Conservation (phyloP, 2,797 vertebrate genomes). For the Stomatorhinus walkeri region DNA sequence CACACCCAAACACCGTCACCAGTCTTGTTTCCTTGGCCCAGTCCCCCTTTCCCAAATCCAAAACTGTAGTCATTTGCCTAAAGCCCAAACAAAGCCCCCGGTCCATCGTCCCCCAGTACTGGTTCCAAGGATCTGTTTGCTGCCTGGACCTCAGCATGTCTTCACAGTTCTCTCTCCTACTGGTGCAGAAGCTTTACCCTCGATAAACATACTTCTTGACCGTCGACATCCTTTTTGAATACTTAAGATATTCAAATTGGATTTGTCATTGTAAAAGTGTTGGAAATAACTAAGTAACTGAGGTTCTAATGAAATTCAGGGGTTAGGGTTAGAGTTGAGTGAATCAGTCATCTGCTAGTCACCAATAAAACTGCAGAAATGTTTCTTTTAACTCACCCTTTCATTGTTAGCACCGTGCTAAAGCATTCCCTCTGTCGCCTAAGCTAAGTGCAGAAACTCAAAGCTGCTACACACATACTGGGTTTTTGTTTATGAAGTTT, state of each 20-base stretch:
- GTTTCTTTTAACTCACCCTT: neutral
- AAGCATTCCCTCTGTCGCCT: neutral
- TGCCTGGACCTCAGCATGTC: neutral
- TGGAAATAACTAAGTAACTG: neutral
- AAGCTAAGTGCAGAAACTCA: neutral
- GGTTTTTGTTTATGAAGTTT: neutral
- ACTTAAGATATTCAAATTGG: neutral
- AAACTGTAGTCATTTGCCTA: neutral
- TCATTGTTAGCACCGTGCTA: neutral
- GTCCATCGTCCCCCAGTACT: too few species aligned
- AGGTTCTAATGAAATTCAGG: neutral
- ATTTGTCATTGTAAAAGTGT: neutral
- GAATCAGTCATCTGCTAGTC: neutral
- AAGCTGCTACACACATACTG: conserved; percentile 5
- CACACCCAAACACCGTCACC: neutral
- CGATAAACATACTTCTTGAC: neutral
- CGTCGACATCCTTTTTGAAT: neutral
- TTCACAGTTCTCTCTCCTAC: neutral
- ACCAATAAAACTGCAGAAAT: neutral
- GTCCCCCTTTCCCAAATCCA: neutral
- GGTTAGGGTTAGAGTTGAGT: neutral
- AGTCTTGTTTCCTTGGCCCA: neutral
- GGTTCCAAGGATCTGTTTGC: neutral
- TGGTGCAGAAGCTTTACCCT: neutral
- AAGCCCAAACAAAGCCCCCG: neutral